A percentile compares a stretch with the other conserved stretches of the same genome.
Conservation (phyloP, 2,888 invertebrate species). For the Napeogenes sylphis region DNA sequence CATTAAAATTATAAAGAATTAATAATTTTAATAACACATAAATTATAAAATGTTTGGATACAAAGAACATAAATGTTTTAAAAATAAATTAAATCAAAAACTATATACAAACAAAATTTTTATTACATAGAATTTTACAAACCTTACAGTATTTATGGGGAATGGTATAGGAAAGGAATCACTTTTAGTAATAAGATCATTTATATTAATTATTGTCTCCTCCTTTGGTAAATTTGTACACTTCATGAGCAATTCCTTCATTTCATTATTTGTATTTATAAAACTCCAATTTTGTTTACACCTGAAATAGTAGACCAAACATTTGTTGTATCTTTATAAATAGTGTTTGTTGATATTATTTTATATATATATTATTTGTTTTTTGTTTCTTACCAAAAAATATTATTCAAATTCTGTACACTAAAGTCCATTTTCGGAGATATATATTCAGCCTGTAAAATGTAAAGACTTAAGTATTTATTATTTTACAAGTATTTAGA, state of each 20-base stretch:
- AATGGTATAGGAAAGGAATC: conserved; percentile 44
- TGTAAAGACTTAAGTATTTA: not conserved
- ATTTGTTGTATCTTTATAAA: not conserved
- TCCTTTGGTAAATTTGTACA: conserved; percentile 45
- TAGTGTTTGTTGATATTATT: not conserved
- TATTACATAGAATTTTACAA: conserved; percentile 17
- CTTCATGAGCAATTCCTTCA: conserved; percentile 56
- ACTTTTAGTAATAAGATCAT: conserved; percentile 42
- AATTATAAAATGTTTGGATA: too few relatives aligned
- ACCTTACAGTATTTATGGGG: conserved; percentile 46
- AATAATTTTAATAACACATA: too few relatives aligned
- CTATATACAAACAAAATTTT: too few relatives aligned
- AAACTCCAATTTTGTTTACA: conserved; percentile 68
- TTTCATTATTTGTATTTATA: conserved; percentile 63
- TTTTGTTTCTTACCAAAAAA: conserved; percentile 30
- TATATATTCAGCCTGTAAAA: not conserved
- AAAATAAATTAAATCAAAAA: too few relatives aligned
- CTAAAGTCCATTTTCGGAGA: conserved; percentile 27
- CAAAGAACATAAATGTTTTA: too few relatives aligned
- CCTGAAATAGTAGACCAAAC: conserved; percentile 39
- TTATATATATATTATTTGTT: not conserved
- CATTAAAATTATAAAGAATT: too few relatives aligned
- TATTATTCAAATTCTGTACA: conserved; percentile 32
- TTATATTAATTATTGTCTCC: conserved; percentile 34
- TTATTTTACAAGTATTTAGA: not conserved